Evolutionary conservation across 2,797 vertebrate genomes (phyloP).

Genomic region (Poeciliopsis presidionis): DNA sequence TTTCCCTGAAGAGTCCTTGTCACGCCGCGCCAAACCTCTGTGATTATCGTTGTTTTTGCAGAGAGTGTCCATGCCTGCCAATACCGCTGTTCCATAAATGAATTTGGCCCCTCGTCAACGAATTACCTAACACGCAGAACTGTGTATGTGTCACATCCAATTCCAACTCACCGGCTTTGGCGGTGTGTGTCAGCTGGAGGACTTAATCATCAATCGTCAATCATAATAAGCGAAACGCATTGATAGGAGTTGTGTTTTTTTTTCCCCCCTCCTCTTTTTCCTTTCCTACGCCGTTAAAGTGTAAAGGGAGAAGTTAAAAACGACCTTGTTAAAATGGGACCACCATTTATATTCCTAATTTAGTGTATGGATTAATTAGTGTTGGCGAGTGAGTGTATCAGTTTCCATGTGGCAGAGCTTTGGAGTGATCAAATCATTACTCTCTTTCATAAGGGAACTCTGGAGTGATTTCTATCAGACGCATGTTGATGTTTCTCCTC

Average conservation of each 20-base stretch:
- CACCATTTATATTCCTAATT: slow-evolving; percentile 78
- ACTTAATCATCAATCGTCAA: slow-evolving; percentile 85
- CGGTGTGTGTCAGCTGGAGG: slow-evolving; percentile 81
- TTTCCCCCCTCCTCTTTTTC: not conserved
- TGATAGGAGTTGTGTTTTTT: slow-evolving; percentile 67
- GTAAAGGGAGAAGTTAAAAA: slow-evolving; percentile 78
- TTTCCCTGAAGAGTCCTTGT: slow-evolving; percentile 83
- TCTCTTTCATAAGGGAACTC: slow-evolving; percentile 67
- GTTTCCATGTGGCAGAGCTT: slow-evolving; percentile 67
- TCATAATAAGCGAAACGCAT: slow-evolving; percentile 80
- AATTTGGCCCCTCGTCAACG: slow-evolving; percentile 84
- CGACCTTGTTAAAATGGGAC: slow-evolving; percentile 78
- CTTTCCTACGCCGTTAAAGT: slow-evolving; percentile 71
- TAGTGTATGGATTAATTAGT: slow-evolving; percentile 80
- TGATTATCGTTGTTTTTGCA: slow-evolving; percentile 84
- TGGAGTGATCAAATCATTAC: slow-evolving; percentile 67
- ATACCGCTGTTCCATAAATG: slow-evolving; percentile 84
- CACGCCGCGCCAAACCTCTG: slow-evolving; percentile 81
- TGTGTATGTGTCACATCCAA: slow-evolving; percentile 83
- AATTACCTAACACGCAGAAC: slow-evolving; percentile 83
- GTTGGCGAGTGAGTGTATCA: slow-evolving; percentile 71
- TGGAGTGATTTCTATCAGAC: slow-evolving; percentile 74
- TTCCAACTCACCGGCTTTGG: slow-evolving; percentile 82
- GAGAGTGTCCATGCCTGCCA: slow-evolving; percentile 82
- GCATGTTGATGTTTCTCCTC: slow-evolving; percentile 67